Base-by-base conservation (phyloP, 2,888 invertebrate species). In the Erannis defoliaria region DNA sequence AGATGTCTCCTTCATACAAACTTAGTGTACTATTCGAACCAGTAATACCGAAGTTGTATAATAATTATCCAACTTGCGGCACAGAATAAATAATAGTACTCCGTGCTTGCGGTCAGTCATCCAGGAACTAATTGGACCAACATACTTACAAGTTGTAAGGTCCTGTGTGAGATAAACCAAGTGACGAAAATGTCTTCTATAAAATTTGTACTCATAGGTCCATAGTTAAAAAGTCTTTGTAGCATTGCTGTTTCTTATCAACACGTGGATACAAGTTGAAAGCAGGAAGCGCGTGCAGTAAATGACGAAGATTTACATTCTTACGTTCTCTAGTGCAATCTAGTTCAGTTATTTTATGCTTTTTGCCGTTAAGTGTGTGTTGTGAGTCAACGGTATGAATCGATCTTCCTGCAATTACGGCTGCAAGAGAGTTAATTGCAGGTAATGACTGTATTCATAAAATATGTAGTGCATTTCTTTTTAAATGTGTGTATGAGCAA, bases 271-370 rank as follows among this genome's bases (percentile, higher is more conserved):
- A 82, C 81, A 66, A 73, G 80, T 79, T 74, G 61, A 72, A 55
- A 66, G 40, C 64, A 85, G 88, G 88, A 89, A 88, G 83, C 83
- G 86, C 85, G 85, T 89, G 85, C 84, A 83, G 85, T 74, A 84
- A 86, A 85, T 85, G 81, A 88, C 83, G 81, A 82, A 85, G 82
- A 84, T 84, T 86, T 82, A 80, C 83, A 78, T 82, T 83, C 77
- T 77, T 76, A 74, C 78, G 74, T 71, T 75, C 77, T 80, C 71
- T 74, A 66, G 66, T 72, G 73, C 71, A 71, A 75, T 78, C 74
- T 74, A 73, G 73, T 76, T 77, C 68, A 62, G 66, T 64, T 64
- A 66, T 59, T 68, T 56, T 66, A 62, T 40, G 58, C 58, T 60
- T 68, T 72, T 71, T 72, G 67, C 66, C n/a, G 33, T 58, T 1